phyloP scores from a whole-genome alignment of 2,113 vertebrate species.

The Gorsachius goisagi region DNA sequence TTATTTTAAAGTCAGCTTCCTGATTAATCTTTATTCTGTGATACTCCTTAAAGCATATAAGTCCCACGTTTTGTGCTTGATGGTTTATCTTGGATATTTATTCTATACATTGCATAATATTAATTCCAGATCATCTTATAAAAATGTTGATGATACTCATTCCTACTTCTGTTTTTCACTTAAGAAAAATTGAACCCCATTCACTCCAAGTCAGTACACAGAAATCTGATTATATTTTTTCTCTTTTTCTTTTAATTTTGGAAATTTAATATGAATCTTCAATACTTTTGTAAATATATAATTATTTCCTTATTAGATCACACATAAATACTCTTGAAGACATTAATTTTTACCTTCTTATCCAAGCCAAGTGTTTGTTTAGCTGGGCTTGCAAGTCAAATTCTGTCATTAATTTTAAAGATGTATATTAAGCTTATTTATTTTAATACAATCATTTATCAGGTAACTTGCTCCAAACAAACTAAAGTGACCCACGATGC shows the following conservation, averaged over 20 bases:
- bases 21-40: background rate
- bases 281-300: background rate
- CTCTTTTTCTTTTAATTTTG: background rate
- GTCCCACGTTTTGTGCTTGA: background rate
- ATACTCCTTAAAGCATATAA: background rate
- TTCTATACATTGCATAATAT: background rate
- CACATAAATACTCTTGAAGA: background rate
- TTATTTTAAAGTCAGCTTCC: background rate
- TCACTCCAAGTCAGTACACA: background rate
- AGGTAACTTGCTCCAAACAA: background rate
- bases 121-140: background rate
- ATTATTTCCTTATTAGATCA: background rate
- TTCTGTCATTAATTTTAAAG: background rate
- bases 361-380: background rate
- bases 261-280: background rate
- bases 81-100: background rate
- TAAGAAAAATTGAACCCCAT: background rate
- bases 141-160: background rate
- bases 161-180: background rate
- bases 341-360: background rate
- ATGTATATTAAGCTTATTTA: background rate
- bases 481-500: background rate
- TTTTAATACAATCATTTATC: background rate
- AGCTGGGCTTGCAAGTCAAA: background rate
- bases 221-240: background rate